Evolutionary conservation across 2,797 vertebrate species (phyloP).

Genomic region (Molossus alvarezi): DNA sequence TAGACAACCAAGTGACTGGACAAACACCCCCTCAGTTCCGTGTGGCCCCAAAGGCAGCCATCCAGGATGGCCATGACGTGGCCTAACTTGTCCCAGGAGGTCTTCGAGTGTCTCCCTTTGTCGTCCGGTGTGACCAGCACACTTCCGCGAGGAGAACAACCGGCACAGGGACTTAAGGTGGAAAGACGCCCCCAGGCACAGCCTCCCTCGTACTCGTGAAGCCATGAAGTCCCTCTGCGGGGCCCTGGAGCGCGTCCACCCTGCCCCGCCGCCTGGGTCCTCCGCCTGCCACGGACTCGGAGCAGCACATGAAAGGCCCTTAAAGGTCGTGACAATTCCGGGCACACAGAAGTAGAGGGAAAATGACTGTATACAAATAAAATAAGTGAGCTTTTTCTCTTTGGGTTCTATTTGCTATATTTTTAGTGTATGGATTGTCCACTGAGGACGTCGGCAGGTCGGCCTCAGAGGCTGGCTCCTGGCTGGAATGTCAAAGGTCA

Average conservation of each 20-base stretch:
- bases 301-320: accelerated
- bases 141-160: neutral
- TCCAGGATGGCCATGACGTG: neutral
- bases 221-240: neutral
- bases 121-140: neutral
- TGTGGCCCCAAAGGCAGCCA: neutral
- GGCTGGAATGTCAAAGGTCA: neutral
- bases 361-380: neutral
- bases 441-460: too few relatives aligned
- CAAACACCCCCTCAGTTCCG: neutral
- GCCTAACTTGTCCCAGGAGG: neutral
- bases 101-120: neutral
- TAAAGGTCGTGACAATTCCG: neutral
- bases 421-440: neutral
- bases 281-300: neutral
- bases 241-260: neutral
- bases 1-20: neutral
- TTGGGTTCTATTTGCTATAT: neutral
- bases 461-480: neutral
- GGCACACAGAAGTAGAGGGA: neutral
- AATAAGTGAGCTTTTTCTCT: neutral
- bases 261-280: neutral
- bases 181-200: neutral
- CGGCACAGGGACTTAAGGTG: neutral
- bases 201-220: neutral